Evolutionary conservation across 2,888 invertebrate genomes (phyloP).

Genomic region (Nemotelus pantherinus): DNA sequence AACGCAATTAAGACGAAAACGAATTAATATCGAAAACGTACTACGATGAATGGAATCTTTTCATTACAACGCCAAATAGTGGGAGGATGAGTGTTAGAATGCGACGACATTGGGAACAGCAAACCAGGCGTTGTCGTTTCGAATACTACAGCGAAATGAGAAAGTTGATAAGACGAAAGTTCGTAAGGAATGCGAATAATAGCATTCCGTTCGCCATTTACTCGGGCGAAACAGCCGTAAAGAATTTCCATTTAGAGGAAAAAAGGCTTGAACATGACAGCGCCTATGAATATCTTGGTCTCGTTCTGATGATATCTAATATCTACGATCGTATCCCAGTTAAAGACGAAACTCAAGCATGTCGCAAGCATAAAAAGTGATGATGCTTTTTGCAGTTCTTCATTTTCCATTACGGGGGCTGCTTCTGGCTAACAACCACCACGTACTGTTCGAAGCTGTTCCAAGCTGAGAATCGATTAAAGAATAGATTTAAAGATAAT

Average conservation of each 20-base stretch:
- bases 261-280: constrained; percentile 41
- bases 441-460: not conserved
- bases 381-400: constrained; percentile 1
- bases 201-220: constrained; percentile 44
- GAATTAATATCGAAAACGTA: constrained; percentile 29
- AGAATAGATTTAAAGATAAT: constrained; percentile 43
- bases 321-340: not conserved
- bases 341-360: not conserved
- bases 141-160: not conserved
- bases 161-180: constrained; percentile 22
- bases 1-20: not conserved
- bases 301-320: constrained; percentile 25
- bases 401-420: not conserved
- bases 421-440: not conserved
- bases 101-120: constrained; percentile 36
- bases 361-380: not conserved
- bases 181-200: constrained; percentile 43
- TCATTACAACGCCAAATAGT: constrained; percentile 12
- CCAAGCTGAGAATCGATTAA: constrained; percentile 27
- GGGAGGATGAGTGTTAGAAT: constrained; percentile 19
- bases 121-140: not conserved
- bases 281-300: constrained; percentile 9
- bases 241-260: constrained; percentile 40
- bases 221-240: constrained; percentile 28
- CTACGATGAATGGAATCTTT: constrained; percentile 13